These are phyloP conservation scores for Eupithecia subumbrata DNA, from an alignment of 2,888 invertebrate species.

Conservation along the genomic window DNA sequence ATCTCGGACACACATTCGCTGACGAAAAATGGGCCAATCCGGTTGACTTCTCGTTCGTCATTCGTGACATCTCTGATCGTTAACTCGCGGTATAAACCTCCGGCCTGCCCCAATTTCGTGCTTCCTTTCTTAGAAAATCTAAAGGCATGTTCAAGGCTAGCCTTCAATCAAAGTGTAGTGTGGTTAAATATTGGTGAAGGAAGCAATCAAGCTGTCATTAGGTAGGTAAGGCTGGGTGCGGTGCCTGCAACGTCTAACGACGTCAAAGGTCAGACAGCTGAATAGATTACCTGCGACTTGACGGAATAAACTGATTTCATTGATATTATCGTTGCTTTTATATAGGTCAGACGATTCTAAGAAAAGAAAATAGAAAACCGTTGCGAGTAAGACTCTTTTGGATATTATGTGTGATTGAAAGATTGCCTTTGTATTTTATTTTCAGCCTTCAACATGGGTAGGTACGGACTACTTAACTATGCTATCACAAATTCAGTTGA, in stretches of 20 bases:
- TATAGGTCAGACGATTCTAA: slow-evolving; percentile 17
- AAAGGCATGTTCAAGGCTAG: slow-evolving; percentile 25
- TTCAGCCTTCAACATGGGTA: not conserved
- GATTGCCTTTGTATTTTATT: not conserved
- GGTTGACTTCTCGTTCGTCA: slow-evolving; percentile 28
- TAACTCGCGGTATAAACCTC: slow-evolving; percentile 24
- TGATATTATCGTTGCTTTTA: slow-evolving; percentile 15
- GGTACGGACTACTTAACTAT: not conserved
- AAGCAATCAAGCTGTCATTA: slow-evolving; percentile 50
- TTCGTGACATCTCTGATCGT: slow-evolving; percentile 32
- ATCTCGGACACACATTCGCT: slow-evolving; percentile 24
- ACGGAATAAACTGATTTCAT: slow-evolving; percentile 27
- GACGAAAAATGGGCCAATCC: slow-evolving; percentile 33
- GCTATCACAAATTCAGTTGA: not conserved
- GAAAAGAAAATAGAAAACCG: not conserved
- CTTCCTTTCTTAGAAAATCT: slow-evolving; percentile 16
- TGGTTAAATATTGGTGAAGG: slow-evolving; percentile 50
- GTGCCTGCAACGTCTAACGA: slow-evolving; percentile 32
- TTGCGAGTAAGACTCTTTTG: not conserved
- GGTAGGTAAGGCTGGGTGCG: slow-evolving; percentile 40
- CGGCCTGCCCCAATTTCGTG: slow-evolving; percentile 19
- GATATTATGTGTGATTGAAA: not conserved
- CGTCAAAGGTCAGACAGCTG: slow-evolving; percentile 37
- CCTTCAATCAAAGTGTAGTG: slow-evolving; percentile 46
- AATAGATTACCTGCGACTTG: slow-evolving; percentile 41